phyloP scores from a whole-genome alignment of 2,888 invertebrate genomes.

The Dichetophora obliterata region DNA sequence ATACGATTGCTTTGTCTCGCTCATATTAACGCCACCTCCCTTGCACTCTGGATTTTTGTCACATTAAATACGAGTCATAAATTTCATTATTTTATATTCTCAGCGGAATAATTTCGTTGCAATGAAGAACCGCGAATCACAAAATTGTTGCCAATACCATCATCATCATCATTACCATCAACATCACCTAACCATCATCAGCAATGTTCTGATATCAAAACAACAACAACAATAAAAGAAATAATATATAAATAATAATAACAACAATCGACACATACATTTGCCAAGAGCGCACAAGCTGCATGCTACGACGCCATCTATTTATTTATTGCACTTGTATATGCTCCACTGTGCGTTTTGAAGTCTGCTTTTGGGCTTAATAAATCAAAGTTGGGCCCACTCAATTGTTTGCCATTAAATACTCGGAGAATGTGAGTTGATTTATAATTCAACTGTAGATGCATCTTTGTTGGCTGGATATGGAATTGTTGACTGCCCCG shows the following conservation, averaged over 20 bases:
- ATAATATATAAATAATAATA: constrained; percentile 1
- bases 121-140: constrained; percentile 14
- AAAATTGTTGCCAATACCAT: neutral
- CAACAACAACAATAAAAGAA: neutral
- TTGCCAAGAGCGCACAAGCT: neutral
- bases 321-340: constrained; percentile 11
- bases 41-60: neutral
- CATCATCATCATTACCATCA: neutral
- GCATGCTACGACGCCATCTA: neutral
- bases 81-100: constrained; percentile 2
- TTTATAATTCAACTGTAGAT: constrained; percentile 17
- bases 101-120: neutral
- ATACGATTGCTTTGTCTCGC: neutral
- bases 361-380: constrained; percentile 6
- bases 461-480: constrained; percentile 17
- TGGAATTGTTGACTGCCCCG: neutral
- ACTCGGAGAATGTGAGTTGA: constrained; percentile 5
- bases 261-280: neutral
- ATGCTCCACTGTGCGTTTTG: neutral
- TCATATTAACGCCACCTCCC: neutral
- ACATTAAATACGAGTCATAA: constrained; percentile 25
- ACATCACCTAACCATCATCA: neutral
- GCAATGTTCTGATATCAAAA: neutral
- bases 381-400: neutral
- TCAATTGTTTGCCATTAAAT: neutral